Evolutionary conservation across 2,888 invertebrate species (phyloP), one percentile per base, ranked within the genome.

Genomic region (Dicyrtomina minuta): DNA sequence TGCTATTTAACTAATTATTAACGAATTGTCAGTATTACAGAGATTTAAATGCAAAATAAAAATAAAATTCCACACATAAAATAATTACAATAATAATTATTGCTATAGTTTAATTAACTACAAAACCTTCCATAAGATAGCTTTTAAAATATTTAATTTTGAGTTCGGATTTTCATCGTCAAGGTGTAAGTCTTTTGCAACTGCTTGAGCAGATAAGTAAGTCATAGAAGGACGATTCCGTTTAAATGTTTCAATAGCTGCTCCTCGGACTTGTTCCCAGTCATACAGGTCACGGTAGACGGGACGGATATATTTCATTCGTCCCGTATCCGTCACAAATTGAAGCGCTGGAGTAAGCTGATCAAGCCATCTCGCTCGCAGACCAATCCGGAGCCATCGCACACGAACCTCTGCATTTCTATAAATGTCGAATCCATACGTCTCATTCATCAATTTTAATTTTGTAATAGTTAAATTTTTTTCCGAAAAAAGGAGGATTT

Each of bases 281-380:
- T 49, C 15, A 24, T 59, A 70, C 75, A 77, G 80, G 75, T 79
- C 85, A 85, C 91, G 88, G 82, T 93, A 96, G 56, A 96, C 84
- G 2, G 96, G 94, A 39, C 93, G 86, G 1, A 92, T 89, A 83
- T 88, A 96, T 82, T 96, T 96, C 91, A 96, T 92, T 65, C 96
- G 87, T 46, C 95, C 96, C 79, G 91, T 89, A 20, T 86, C 86
- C 76, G 90, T 92, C 13, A 92, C 87, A 84, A 96, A 95, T 20
- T 86, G 81, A 68, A 95, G 84, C 0, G 89, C 89, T 17, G 86
- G 85, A 1, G 85, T 82, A 41, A 95, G 83, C 79, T 87, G 88
- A 0, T 86, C 83, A 39, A 85, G 83, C 85, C 92, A 89, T 66
- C 85, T 85, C 15, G 89, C 88, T 80, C 87, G 88, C n/a, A 95